A percentile compares a stretch with the other conserved stretches of the same genome.
These are phyloP conservation scores for Yponomeuta plumbellus DNA, from an alignment of 2,888 invertebrate genomes.

Conservation along the genomic window DNA sequence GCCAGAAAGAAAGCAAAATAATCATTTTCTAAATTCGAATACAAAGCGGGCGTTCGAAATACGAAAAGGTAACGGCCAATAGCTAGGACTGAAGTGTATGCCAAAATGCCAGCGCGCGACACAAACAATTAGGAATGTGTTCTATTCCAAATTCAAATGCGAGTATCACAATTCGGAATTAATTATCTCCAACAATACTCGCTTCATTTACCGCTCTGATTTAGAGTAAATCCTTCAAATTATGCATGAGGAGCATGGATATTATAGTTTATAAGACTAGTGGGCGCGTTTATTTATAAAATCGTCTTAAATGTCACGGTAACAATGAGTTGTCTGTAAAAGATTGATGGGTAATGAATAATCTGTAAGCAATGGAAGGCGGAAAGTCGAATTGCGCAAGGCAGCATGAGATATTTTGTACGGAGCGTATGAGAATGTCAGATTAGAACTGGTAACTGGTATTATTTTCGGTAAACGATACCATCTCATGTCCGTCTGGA, in stretches of 20 bases:
- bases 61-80: constrained; percentile 64
- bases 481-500: constrained; percentile 60
- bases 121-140: constrained; percentile 67
- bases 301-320: constrained; percentile 69
- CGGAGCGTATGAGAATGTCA: constrained; percentile 52
- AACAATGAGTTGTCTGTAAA: constrained; percentile 70
- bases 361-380: constrained; percentile 56
- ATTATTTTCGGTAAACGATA: constrained; percentile 72
- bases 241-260: constrained; percentile 33
- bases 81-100: constrained; percentile 52
- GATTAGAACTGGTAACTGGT: constrained; percentile 45
- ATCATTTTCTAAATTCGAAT: constrained; percentile 70
- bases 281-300: constrained; percentile 61
- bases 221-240: constrained; percentile 38
- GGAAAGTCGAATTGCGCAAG: constrained; percentile 58
- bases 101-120: constrained; percentile 62
- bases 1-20: constrained; percentile 62
- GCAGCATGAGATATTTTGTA: constrained; percentile 27
- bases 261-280: constrained; percentile 54
- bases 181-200: constrained; percentile 30
- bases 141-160: constrained; percentile 63
- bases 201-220: constrained; percentile 30
- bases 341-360: constrained; percentile 72
- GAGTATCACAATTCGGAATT: constrained; percentile 49
- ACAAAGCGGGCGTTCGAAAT: constrained; percentile 64